phyloP scores from a whole-genome alignment of 1,140 invertebrate species.

The Gryllus bimaculatus region DNA sequence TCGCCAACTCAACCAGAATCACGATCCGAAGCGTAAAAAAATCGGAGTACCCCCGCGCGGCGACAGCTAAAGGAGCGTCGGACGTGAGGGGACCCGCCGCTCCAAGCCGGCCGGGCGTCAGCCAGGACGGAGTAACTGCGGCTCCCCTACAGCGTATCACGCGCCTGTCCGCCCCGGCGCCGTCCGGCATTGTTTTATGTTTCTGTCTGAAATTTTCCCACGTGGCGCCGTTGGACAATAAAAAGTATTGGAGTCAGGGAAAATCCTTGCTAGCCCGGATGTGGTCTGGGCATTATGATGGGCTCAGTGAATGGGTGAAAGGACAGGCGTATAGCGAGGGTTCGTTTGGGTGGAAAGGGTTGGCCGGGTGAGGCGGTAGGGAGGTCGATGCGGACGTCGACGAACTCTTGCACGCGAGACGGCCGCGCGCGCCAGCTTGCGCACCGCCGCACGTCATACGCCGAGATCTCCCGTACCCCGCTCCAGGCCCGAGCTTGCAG shows the following conservation, averaged over 20 bases:
- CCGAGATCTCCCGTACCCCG: too few species aligned
- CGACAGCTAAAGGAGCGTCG: not conserved
- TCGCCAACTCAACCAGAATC: not conserved
- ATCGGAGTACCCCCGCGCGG: not conserved
- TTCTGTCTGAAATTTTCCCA: not conserved
- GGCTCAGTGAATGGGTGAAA: too few species aligned
- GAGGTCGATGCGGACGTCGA: not conserved
- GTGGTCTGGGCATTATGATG: too few species aligned
- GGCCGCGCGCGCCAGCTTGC: not conserved
- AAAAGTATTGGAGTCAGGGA: not conserved
- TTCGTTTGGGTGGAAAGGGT: too few species aligned
- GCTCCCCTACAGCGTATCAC: not conserved
- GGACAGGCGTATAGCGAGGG: too few species aligned
- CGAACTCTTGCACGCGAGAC: not conserved
- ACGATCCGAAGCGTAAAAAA: not conserved
- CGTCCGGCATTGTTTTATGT: not conserved
- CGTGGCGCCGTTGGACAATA: not conserved
- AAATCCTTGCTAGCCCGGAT: too few species aligned
- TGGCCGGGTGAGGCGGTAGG: too few species aligned
- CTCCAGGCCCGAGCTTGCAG: too few species aligned
- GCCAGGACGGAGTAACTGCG: not conserved
- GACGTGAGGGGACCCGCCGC: too few species aligned
- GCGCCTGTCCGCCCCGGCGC: too few species aligned
- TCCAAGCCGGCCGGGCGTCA: too few species aligned
- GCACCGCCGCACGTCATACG: too few species aligned